These are phyloP conservation scores for Sinopyrophorus schimmeli DNA, from an alignment of 2,888 invertebrate species.

Conservation along the genomic window DNA sequence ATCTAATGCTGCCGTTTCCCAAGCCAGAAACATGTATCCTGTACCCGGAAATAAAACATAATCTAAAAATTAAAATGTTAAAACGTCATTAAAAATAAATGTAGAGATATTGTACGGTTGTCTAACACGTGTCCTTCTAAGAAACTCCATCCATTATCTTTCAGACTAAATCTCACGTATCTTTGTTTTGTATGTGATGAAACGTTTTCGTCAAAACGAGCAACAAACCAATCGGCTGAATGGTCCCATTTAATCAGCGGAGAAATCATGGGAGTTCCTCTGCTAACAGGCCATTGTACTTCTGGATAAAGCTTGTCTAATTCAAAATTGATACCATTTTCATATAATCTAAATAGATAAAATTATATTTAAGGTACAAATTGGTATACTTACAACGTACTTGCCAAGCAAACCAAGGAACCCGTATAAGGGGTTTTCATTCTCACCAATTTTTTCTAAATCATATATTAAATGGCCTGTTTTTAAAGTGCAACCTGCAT, in stretches of 20 bases:
- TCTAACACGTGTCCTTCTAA: constrained; percentile 83
- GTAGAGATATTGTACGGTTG: no score
- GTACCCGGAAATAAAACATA: constrained; percentile 68
- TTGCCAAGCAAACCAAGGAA: not conserved
- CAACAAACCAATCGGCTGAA: constrained; percentile 72
- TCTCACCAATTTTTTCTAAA: constrained; percentile 1
- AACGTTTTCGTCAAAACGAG: constrained; percentile 68
- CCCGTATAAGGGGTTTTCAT: not conserved
- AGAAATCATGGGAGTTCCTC: constrained; percentile 81
- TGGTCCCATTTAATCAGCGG: constrained; percentile 88
- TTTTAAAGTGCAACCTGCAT: no score
- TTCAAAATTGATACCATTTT: constrained; percentile 73
- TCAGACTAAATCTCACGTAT: constrained; percentile 62
- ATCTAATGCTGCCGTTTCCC: constrained; percentile 59
- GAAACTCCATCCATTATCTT: constrained; percentile 70
- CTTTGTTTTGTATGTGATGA: constrained; percentile 70
- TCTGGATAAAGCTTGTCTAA: constrained; percentile 76
- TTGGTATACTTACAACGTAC: not conserved
- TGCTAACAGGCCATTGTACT: constrained; percentile 80
- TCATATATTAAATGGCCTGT: no score
- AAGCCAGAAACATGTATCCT: constrained; percentile 56
- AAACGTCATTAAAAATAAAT: no score
- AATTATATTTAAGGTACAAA: not conserved
- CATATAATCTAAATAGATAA: constrained; percentile 65
- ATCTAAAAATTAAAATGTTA: no score